These are phyloP conservation scores for Petrocephalus sullivani DNA, from an alignment of 2,797 vertebrate genomes.

Conservation along the genomic window DNA sequence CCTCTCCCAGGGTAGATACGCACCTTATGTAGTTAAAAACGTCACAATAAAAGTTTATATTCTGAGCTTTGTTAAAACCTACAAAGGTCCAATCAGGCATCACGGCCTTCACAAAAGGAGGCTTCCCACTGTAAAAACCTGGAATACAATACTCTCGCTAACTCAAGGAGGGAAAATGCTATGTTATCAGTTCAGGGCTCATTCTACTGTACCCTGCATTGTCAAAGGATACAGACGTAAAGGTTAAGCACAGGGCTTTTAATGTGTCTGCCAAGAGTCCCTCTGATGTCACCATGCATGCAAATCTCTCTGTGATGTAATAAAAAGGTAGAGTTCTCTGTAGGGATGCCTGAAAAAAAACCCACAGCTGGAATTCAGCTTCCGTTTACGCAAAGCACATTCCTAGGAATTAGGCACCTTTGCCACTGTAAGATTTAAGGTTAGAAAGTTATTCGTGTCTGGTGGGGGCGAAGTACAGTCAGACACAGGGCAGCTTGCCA, in stretches of 20 bases:
- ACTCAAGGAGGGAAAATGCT: background rate
- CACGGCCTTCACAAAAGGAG: slow-evolving; percentile 1
- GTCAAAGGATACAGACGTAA: slow-evolving; percentile 6
- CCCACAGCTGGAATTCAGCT: background rate
- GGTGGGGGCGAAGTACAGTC: background rate
- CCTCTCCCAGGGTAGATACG: background rate
- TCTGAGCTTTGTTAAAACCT: background rate
- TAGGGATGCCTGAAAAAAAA: background rate
- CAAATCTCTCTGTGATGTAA: slow-evolving; percentile 12
- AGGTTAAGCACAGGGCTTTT: slow-evolving; percentile 9
- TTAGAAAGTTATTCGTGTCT: background rate
- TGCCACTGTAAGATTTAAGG: background rate
- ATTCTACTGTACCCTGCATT: background rate
- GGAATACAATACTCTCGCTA: background rate
- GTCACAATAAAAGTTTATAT: slow-evolving; percentile 20
- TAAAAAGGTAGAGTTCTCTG: background rate
- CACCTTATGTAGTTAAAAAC: background rate
- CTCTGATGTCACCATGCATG: background rate
- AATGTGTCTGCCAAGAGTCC: background rate
- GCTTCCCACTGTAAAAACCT: background rate
- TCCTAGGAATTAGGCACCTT: background rate
- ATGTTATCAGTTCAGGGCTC: background rate
- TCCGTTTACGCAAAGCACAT: background rate
- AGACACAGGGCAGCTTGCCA: background rate
- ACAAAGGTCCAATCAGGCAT: slow-evolving; percentile 19